These are phyloP conservation scores for Nineta flava DNA, from an alignment of 2,888 invertebrate species.

Conservation along the genomic window DNA sequence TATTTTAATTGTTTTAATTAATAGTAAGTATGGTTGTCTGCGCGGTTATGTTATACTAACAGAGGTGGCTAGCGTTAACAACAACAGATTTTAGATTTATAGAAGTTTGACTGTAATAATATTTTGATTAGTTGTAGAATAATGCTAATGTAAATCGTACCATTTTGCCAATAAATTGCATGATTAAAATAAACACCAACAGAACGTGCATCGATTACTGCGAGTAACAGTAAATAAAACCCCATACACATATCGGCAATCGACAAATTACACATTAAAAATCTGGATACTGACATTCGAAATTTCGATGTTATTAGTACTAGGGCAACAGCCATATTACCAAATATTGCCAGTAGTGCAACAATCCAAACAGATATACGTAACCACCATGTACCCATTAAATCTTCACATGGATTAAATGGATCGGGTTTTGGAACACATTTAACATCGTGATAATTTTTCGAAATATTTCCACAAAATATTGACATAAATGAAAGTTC, in stretches of 20 bases:
- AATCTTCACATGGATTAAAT: constrained; percentile 47
- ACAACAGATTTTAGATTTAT: too few species aligned
- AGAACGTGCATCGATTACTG: constrained; percentile 43
- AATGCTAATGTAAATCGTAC: constrained; percentile 15
- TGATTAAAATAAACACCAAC: constrained; percentile 48
- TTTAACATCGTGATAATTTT: constrained; percentile 19
- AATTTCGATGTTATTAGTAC: constrained; percentile 35
- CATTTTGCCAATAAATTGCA: constrained; percentile 52
- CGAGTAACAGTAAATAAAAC: constrained; percentile 41
- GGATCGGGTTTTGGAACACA: constrained; percentile 41
- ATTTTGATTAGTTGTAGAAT: too few species aligned
- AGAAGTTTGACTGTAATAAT: too few species aligned
- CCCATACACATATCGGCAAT: constrained; percentile 53
- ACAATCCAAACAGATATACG: constrained; percentile 44
- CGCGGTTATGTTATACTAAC: too few species aligned
- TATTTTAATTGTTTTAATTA: too few species aligned
- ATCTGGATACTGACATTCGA: constrained; percentile 34
- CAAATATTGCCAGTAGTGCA: constrained; percentile 41
- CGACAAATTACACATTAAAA: constrained; percentile 51
- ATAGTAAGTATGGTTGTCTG: too few species aligned
- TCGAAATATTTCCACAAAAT: background rate
- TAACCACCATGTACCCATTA: constrained; percentile 40
- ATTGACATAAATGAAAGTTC: background rate
- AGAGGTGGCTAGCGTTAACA: too few species aligned
- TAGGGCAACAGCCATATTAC: constrained; percentile 45